Evolutionary conservation across 2,113 vertebrate species (phyloP), one percentile per base, ranked within the genome.

Genomic region (Lampris incognitus): DNA sequence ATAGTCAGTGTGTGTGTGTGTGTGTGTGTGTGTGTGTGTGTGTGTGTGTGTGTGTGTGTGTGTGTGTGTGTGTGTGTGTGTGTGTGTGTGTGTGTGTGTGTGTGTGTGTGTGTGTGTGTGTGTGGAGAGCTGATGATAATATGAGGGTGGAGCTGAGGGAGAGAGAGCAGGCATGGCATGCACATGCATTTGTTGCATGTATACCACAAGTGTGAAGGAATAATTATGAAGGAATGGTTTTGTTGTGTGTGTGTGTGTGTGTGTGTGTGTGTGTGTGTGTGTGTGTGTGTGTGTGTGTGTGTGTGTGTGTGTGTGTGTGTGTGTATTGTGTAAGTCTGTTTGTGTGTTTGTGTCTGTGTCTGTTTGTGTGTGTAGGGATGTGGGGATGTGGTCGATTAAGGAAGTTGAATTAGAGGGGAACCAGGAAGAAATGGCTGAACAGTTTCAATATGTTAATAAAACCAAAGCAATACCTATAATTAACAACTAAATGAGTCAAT

Each of bases 401-500:
- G 68, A 9, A 38, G 46, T 41, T 48, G 76, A 79, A 89, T 88
- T 64, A 86, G 44, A 85, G 75, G n/a, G 74, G 8, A 38, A 51
- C 2, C 1, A 11, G 4, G 69, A 42, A 1, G 73, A 60, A 48
- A 74, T 24, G 74, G 66, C 65, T 9, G 24, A 51, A 61, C 70
- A 83, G 74, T 78, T 59, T 72, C 56, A 77, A 59, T 46, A 44
- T 62, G 65, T 77, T 62, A 67, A 63, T 84, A 58, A 67, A 9
- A 62, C 44, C 55, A 36, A 44, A 75, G 60, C 74, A 65, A 49
- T 37, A 65, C 36, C 44, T 88, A 63, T 86, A 86, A 85, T 88
- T 88, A 88, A 84, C 70, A 74, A 13, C 57, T 57, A 88, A 82
- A 88, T 91, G 86, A 42, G 68, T 51, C 39, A 61, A 74, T 81